Evolutionary conservation across 2,797 vertebrate species (phyloP).

Genomic region (Darevskia nairensis): DNA sequence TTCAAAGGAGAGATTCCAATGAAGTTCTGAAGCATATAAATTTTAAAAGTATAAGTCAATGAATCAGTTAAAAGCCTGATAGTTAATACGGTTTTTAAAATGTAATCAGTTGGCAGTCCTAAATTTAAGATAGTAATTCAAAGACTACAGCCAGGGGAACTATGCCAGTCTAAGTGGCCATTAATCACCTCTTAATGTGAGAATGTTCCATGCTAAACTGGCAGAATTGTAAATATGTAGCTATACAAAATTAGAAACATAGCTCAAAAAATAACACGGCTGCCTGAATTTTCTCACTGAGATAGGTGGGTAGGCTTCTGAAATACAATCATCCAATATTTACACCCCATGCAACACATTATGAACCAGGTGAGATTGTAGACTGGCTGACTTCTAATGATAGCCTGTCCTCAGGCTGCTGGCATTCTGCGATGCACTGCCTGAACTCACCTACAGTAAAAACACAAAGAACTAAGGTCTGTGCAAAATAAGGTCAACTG

Average conservation of each 20-base stretch:
- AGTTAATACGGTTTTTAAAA: neutral
- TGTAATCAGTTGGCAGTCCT: neutral
- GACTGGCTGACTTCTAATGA: neutral
- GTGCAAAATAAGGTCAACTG: slow-evolving; percentile 24
- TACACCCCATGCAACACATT: neutral
- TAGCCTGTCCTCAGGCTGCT: neutral
- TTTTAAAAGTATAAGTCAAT: neutral
- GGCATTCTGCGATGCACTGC: neutral
- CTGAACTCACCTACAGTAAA: slow-evolving; percentile 49
- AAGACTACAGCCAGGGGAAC: neutral
- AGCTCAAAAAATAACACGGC: neutral
- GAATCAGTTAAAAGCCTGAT: neutral
- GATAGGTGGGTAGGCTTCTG: slow-evolving; percentile 12
- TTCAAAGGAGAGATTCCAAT: neutral
- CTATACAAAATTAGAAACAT: slow-evolving; percentile 20
- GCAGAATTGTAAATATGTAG: neutral
- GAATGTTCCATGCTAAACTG: neutral
- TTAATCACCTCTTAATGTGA: neutral
- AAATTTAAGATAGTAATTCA: neutral
- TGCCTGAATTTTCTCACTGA: slow-evolving; percentile 23
- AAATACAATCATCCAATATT: neutral
- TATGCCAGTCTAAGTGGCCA: neutral
- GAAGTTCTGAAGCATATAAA: neutral
- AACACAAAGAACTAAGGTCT: slow-evolving; percentile 17
- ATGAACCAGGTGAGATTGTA: slow-evolving; percentile 28